Evolutionary conservation across 2,113 vertebrate species (phyloP), one percentile per base, ranked within the genome.

Genomic region (Bagarius yarrelli): DNA sequence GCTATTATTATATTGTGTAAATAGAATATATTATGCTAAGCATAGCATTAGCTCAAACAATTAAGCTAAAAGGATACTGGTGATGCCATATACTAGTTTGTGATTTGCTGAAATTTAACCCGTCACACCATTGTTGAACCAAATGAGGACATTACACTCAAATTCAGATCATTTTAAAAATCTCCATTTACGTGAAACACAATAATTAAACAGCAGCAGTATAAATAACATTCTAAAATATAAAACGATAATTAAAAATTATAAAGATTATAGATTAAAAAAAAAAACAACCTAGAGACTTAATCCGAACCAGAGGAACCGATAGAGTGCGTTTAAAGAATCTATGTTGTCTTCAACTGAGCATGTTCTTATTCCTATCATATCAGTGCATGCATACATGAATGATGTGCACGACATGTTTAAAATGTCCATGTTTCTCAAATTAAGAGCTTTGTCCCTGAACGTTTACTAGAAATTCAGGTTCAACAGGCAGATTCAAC

Each of bases 401-500:
- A 36, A 47, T 2, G 47, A 66, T 8, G 8, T 50, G 18, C 34
- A 79, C 25, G n/a, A 16, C 50, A 32, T 30, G n/a, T 27, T 57
- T 2, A 12, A 32, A 59, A 8, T 21, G 34, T 57, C 25, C 1
- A 2, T 53, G 66, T 70, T 69, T 79, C 23, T 44, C 47, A 36
- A 21, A 30, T 25, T 13, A 25, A 47, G 23, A 40, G 5, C 8
- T 18, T 50, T 50, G 36, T 70, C 66, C 44, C 69, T 52, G 70
- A 72, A 21, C 19, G 3, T 18, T 30, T 30, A 53, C 9, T 25
- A 34, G 16, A 8, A 21, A 36, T 70, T 32, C 27, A 69, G 77
- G 55, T 85, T 92, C 87, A 94, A 88, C 91, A 93, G 83, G 85
- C 91, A 36, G 93, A 94, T 88, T 94, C 93, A 74, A 91, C 88